Base-by-base conservation (phyloP, 2,113 vertebrate genomes). In the Quiscalus mexicanus region DNA sequence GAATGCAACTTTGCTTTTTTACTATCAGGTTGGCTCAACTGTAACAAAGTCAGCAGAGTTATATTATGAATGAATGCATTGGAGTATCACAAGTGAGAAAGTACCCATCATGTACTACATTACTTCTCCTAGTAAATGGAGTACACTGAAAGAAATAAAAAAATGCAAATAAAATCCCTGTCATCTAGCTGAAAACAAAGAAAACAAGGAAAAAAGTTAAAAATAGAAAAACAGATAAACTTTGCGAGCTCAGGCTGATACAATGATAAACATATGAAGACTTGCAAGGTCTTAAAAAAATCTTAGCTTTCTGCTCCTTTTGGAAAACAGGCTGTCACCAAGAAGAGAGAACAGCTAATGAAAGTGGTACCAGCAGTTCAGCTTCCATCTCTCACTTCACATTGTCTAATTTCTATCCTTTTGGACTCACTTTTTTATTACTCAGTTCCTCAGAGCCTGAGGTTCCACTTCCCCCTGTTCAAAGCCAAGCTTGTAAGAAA, bases 331-430 rank as follows among this genome's bases (percentile, higher is more conserved):
- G 12, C 52, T 84, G 37, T 35, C 30, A 41, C 17, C 20, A 65
- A 76, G 31, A 90, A 65, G 53, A 83, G 11, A 94, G 24, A 93
- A n/a, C 25, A 92, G 58, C 21, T 83, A 81, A 64, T 56, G 88
- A 90, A 95, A 95, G 70, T 27, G 62, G 77, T 67, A 89, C n/a
- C 64, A 65, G 59, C 7, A 25, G 71, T 81, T 95, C 80, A 91
- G 76, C 64, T 97, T 89, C 73, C 80, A 95, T 62, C 24, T 96
- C 91, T 95, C 89, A 77, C 95, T 96, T 96, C 90, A 77, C 13
- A 12, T 19, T 84, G 81, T 62, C 63, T 81, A 45, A 85, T 64
- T 87, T 88, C 80, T 92, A 71, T 21, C 59, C 45, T 90, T 76
- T 33, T 56, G 64, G 37, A 35, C 52, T 95, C 69, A 47, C 55